A percentile compares a stretch with the other conserved stretches of the same genome.
These are phyloP conservation scores for Dryobota labecula DNA, from an alignment of 2,888 invertebrate genomes.

Conservation along the genomic window DNA sequence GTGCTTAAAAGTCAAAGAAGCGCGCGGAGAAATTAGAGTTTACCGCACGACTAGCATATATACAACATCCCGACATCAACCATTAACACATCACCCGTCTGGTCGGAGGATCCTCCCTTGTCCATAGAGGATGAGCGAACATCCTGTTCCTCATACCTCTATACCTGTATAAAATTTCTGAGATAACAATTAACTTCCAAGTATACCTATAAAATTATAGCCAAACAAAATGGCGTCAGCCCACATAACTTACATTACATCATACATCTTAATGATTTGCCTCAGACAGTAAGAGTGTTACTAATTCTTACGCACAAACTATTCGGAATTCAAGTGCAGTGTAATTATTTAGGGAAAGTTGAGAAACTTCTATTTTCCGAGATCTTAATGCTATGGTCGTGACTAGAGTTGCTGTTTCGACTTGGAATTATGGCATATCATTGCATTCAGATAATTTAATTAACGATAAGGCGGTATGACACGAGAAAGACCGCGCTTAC, in stretches of 20 bases:
- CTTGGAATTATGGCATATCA: not conserved
- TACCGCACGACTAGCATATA: no score
- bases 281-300: slow-evolving; percentile 30
- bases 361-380: slow-evolving; percentile 37
- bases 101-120: no score
- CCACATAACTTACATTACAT: slow-evolving; percentile 19
- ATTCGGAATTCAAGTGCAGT: slow-evolving; percentile 32
- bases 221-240: slow-evolving; percentile 10
- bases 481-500: no score
- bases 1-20: no score
- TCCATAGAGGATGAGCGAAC: no score
- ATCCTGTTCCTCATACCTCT: no score
- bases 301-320: slow-evolving; percentile 46
- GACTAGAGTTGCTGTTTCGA: slow-evolving; percentile 18
- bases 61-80: no score
- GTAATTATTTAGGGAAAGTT: slow-evolving; percentile 58
- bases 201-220: not conserved
- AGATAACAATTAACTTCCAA: no score
- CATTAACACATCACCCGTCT: no score
- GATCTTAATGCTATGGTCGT: slow-evolving; percentile 26
- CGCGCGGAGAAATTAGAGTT: no score
- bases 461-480: no score
- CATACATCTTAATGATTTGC: slow-evolving; percentile 16
- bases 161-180: no score
- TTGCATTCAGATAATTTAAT: not conserved